These are phyloP conservation scores for Irena cyanogastra DNA, from an alignment of 2,113 vertebrate genomes.

Conservation along the genomic window DNA sequence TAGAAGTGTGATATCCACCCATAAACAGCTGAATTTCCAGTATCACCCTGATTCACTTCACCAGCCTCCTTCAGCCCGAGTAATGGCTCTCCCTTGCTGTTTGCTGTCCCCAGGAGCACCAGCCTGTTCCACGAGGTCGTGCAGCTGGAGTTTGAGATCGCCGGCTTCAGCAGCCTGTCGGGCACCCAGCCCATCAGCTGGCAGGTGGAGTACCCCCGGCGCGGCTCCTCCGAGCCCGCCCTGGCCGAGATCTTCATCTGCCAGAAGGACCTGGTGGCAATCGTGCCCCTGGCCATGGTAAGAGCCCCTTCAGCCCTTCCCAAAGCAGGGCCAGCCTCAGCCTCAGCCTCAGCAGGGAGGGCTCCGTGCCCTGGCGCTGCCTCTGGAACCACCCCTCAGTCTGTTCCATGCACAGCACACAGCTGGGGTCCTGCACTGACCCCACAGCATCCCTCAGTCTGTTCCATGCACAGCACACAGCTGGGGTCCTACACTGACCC, in stretches of 20 bases:
- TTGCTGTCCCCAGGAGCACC: conserved; percentile 75
- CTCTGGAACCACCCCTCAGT: neutral
- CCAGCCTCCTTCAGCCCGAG: neutral
- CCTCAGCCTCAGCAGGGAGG: neutral
- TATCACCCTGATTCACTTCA: neutral
- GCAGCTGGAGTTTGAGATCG: conserved; percentile 89
- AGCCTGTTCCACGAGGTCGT: conserved; percentile 80
- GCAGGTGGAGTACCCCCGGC: conserved; percentile 91
- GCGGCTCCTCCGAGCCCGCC: conserved; percentile 71
- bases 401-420: no score
- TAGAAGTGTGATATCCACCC: rapidly evolving
- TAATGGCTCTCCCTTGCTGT: neutral
- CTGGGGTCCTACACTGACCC: no score
- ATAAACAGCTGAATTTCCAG: neutral
- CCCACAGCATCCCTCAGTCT: no score
- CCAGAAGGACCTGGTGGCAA: conserved; percentile 87
- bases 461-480: no score
- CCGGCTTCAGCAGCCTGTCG: conserved; percentile 81
- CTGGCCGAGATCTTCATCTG: conserved; percentile 88
- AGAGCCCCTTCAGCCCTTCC: no score
- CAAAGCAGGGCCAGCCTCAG: rapidly evolving
- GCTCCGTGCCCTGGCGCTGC: neutral
- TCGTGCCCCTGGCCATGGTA: conserved; percentile 93
- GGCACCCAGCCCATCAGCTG: conserved; percentile 89
- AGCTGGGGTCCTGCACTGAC: no score